Conservation (phyloP, 2,888 invertebrate genomes). For the Odontocolon sp. region DNA sequence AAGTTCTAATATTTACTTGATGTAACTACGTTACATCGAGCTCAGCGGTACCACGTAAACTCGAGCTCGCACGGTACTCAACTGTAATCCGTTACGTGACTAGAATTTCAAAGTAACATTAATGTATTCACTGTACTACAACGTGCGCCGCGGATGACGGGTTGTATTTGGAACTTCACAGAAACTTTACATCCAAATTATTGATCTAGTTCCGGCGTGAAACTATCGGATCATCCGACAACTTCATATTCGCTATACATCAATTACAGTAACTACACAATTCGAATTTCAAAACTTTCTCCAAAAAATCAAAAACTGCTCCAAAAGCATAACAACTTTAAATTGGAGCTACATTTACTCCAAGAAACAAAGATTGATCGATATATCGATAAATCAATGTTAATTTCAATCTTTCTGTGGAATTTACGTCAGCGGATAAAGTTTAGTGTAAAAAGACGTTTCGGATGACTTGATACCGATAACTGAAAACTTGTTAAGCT, state of each 20-base stretch:
- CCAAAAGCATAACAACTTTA: background rate
- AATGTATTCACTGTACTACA: background rate
- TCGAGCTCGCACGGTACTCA: slow-evolving; percentile 47
- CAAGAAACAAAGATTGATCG: background rate
- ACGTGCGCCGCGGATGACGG: background rate
- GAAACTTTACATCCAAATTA: slow-evolving; percentile 31
- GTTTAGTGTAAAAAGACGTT: no score
- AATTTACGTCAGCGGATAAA: no score
- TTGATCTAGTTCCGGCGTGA: slow-evolving; percentile 5
- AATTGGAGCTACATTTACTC: background rate
- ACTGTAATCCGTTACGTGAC: slow-evolving; percentile 57
- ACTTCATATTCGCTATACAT: background rate
- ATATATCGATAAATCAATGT: no score
- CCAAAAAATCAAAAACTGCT: background rate
- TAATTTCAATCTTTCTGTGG: background rate
- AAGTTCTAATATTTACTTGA: slow-evolving; percentile 55
- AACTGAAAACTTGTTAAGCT: no score
- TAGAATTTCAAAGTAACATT: slow-evolving; percentile 54
- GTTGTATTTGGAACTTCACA: slow-evolving; percentile 20
- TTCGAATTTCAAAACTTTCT: background rate
- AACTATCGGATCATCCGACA: background rate
- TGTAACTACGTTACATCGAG: slow-evolving; percentile 51
- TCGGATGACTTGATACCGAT: no score
- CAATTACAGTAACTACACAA: background rate
- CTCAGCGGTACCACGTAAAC: slow-evolving; percentile 30